Conservation (phyloP, 2,113 vertebrate species). For the Hepsetus odoe region DNA sequence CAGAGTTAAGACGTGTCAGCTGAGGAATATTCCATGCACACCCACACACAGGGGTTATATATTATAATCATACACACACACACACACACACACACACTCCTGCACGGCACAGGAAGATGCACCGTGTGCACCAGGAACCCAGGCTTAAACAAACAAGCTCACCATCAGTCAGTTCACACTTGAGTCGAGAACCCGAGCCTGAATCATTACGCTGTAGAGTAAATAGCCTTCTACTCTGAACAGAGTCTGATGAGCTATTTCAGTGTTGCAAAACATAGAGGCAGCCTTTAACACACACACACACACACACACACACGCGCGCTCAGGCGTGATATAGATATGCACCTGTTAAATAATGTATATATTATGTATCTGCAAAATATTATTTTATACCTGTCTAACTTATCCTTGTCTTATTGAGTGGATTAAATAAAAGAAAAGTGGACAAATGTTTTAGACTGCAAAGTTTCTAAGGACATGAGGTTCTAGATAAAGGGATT, state of each 20-base stretch:
- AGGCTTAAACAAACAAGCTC: neutral
- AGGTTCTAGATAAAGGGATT: no score
- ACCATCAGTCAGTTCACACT: neutral
- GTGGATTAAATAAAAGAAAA: no score
- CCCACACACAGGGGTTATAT: conserved; percentile 1
- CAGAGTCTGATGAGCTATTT: conserved; percentile 25
- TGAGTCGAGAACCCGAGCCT: conserved; percentile 16
- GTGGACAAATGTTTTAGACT: no score
- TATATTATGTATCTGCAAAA: no score
- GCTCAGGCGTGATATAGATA: no score
- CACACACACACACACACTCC: neutral
- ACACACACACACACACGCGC: conserved; percentile 20
- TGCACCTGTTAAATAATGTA: no score
- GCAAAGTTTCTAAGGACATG: no score
- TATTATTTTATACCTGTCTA: no score
- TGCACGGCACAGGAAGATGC: neutral
- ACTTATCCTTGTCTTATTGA: no score
- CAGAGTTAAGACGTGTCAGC: conserved; percentile 34
- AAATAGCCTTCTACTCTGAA: conserved; percentile 35
- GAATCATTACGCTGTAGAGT: conserved; percentile 35
- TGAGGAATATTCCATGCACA: conserved; percentile 4
- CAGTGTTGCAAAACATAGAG: neutral
- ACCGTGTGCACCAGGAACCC: neutral
- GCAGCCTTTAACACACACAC: neutral
- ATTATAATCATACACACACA: neutral